Percentiles rank a stretch among this genome's conserved stretches.
phyloP scores from a whole-genome alignment of 2,797 vertebrate species.

The Corythornis leucogaster region DNA sequence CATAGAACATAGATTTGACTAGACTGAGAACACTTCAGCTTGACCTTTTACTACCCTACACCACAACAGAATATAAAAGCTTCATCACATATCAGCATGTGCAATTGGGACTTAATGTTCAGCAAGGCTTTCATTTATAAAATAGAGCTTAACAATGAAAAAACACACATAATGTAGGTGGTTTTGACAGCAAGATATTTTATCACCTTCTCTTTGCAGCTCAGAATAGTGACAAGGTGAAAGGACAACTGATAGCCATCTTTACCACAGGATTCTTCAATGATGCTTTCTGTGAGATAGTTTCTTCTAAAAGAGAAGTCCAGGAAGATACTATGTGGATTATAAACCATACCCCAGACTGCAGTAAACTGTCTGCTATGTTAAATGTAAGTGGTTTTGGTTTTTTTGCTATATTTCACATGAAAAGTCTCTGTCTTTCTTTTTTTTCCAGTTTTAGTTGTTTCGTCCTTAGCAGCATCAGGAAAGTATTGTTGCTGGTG shows the following conservation, averaged over 20 bases:
- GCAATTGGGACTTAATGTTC: slow-evolving; percentile 10
- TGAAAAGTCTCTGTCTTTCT: not conserved
- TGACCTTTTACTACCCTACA: slow-evolving; percentile 10
- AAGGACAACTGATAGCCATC: slow-evolving; percentile 1
- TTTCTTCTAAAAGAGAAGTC: not conserved
- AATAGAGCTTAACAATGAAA: not conserved
- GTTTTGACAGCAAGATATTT: slow-evolving; percentile 16
- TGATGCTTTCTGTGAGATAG: not conserved
- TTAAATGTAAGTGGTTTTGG: not conserved
- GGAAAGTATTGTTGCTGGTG: not conserved
- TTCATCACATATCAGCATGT: not conserved
- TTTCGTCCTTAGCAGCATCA: not conserved
- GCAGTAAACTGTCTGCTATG: not conserved
- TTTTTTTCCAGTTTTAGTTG: not conserved
- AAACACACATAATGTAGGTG: not conserved
- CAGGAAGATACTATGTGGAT: not conserved
- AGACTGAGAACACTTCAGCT: not conserved
- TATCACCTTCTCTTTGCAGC: not conserved
- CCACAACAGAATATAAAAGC: slow-evolving; percentile 11
- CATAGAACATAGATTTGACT: not conserved
- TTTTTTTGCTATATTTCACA: not conserved
- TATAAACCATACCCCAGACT: not conserved
- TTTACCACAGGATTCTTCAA: slow-evolving; percentile 12
- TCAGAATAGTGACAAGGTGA: not conserved
- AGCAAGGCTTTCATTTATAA: not conserved